phyloP scores from a whole-genome alignment of 1,140 invertebrate species.

The Theocolax elegans region DNA sequence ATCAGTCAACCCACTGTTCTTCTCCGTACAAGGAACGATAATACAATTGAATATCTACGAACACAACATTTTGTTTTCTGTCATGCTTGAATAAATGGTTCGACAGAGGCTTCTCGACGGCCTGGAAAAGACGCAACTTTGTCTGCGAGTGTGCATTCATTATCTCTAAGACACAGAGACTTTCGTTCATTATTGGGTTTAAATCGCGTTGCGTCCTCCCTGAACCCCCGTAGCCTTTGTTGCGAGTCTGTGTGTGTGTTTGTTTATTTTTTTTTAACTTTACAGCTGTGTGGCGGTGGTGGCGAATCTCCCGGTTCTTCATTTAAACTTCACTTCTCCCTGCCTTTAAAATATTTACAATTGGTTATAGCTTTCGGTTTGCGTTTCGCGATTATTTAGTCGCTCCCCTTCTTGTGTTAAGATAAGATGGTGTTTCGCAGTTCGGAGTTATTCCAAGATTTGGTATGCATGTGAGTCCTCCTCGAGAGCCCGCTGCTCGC shows the following conservation, averaged over 20 bases:
- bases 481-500: slow-evolving; percentile 40
- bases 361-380: slow-evolving; percentile 55
- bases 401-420: slow-evolving; percentile 39
- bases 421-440: slow-evolving; percentile 54
- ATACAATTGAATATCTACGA: slow-evolving; percentile 67
- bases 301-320: slow-evolving; percentile 45
- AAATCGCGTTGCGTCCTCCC: slow-evolving; percentile 27
- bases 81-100: slow-evolving; percentile 46
- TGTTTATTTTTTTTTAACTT: slow-evolving; percentile 24
- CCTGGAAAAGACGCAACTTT: slow-evolving; percentile 21
- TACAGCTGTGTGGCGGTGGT: slow-evolving; percentile 44
- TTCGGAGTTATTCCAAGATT: slow-evolving; percentile 60
- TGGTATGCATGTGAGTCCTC: slow-evolving; percentile 58
- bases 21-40: slow-evolving; percentile 66
- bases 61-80: slow-evolving; percentile 58
- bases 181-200: not conserved
- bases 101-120: slow-evolving; percentile 11
- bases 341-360: slow-evolving; percentile 53
- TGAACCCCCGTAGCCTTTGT: slow-evolving; percentile 13
- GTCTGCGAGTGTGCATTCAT: slow-evolving; percentile 17
- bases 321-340: not conserved
- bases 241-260: no score
- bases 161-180: slow-evolving; percentile 35
- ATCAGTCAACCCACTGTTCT: slow-evolving; percentile 64
- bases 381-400: slow-evolving; percentile 31